Percentiles rank a stretch among this genome's conserved stretches.
These are phyloP conservation scores for Acanthisitta chloris DNA, from an alignment of 2,113 vertebrate species.

Conservation along the genomic window DNA sequence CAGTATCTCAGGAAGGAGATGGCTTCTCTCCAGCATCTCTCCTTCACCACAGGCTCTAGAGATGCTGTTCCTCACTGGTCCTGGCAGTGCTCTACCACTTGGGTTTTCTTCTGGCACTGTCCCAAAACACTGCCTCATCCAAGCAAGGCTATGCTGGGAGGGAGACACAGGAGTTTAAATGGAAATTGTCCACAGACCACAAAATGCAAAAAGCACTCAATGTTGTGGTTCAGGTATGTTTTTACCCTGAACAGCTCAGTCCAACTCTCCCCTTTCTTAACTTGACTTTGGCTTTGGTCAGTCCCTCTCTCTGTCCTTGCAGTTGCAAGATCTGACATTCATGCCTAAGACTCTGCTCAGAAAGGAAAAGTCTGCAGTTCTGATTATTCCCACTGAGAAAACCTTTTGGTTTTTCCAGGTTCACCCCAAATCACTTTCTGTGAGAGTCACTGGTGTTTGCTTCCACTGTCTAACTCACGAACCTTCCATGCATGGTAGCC, in stretches of 20 bases:
- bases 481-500: fast-evolving
- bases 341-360: not conserved
- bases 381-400: not conserved
- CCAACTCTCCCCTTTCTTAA: not conserved
- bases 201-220: not conserved
- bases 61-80: not conserved
- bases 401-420: not conserved
- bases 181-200: not conserved
- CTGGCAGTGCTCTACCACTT: not conserved
- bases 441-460: not conserved
- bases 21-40: not conserved
- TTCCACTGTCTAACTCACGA: not conserved
- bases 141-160: not conserved
- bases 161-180: not conserved
- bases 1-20: not conserved
- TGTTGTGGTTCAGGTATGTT: not conserved
- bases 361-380: not conserved
- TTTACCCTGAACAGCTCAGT: not conserved
- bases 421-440: not conserved
- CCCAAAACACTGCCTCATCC: not conserved
- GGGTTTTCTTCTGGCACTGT: not conserved
- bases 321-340: not conserved
- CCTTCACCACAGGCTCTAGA: not conserved
- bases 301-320: not conserved
- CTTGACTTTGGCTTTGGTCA: not conserved